Evolutionary conservation across 2,113 vertebrate species (phyloP).

Genomic region (Psettodes erumei): DNA sequence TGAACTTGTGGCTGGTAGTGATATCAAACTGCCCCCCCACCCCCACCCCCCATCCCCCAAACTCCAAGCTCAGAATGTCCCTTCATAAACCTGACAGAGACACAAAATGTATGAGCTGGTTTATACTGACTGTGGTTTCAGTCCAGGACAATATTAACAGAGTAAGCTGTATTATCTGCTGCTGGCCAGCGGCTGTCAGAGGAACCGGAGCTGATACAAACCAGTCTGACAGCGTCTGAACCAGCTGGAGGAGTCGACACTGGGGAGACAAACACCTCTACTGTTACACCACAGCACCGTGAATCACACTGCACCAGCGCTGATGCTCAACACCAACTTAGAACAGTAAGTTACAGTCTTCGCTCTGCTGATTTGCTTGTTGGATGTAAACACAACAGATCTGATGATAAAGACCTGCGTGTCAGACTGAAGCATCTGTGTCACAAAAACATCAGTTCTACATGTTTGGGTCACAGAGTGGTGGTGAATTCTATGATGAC

Average conservation of each 20-base stretch:
- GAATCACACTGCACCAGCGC: not conserved
- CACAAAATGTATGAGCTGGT: not conserved
- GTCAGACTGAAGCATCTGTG: no score
- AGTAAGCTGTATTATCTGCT: not conserved
- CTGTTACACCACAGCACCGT: constrained; percentile 1
- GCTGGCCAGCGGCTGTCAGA: not conserved
- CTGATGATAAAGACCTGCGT: no score
- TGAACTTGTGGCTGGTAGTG: not conserved
- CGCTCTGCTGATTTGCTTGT: no score
- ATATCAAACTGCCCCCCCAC: no score
- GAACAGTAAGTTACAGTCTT: not conserved
- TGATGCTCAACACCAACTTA: not conserved
- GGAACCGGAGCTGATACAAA: constrained; percentile 36
- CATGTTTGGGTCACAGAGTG: no score
- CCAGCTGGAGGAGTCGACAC: constrained; percentile 6
- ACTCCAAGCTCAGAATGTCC: constrained; percentile 1
- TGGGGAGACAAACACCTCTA: constrained; percentile 1
- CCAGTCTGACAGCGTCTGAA: constrained; percentile 41
- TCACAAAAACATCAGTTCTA: no score
- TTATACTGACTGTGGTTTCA: not conserved
- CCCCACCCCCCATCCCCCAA: not conserved
- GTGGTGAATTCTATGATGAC: no score
- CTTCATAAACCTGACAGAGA: not conserved
- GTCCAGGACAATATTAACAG: not conserved
- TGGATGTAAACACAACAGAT: no score